A percentile compares a stretch with the other conserved stretches of the same genome.
Evolutionary conservation across 2,797 vertebrate species (phyloP).

Genomic region (Tokudaia muenninki): DNA sequence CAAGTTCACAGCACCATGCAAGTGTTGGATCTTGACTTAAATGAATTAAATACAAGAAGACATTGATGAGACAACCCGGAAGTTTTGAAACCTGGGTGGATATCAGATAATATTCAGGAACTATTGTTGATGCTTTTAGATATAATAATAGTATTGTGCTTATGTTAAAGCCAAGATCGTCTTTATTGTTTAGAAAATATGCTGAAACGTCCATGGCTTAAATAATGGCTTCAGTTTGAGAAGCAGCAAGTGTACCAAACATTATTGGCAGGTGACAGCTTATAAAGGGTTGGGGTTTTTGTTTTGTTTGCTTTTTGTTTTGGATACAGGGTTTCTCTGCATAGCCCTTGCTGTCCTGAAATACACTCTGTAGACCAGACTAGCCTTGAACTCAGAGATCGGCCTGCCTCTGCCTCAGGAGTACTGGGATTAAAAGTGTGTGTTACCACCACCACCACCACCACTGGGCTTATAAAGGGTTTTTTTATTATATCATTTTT

Average conservation of each 20-base stretch:
- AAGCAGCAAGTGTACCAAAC: neutral
- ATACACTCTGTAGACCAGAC: neutral
- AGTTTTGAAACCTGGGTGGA: constrained; percentile 21
- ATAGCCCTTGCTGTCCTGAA: too few species aligned
- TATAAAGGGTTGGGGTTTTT: neutral
- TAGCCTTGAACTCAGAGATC: neutral
- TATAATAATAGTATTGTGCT: neutral
- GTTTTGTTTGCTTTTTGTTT: neutral
- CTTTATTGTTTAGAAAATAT: constrained; percentile 53
- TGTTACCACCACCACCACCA: too few species aligned
- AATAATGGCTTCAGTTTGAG: constrained; percentile 2
- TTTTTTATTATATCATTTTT: neutral
- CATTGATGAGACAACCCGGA: constrained; percentile 27
- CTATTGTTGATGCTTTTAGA: constrained; percentile 50
- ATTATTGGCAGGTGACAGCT: neutral
- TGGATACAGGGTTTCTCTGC: neutral
- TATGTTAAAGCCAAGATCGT: neutral
- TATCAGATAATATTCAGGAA: constrained; percentile 32
- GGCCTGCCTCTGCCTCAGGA: neutral
- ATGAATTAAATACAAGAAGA: constrained; percentile 36
- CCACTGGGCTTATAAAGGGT: neutral
- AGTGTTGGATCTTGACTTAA: constrained; percentile 39
- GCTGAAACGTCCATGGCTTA: neutral
- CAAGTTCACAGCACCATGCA: neutral
- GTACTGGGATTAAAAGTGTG: neutral